A percentile compares a stretch with the other conserved stretches of the same genome.
These are phyloP conservation scores for Scomber scombrus DNA, from an alignment of 2,113 vertebrate species.

Conservation along the genomic window DNA sequence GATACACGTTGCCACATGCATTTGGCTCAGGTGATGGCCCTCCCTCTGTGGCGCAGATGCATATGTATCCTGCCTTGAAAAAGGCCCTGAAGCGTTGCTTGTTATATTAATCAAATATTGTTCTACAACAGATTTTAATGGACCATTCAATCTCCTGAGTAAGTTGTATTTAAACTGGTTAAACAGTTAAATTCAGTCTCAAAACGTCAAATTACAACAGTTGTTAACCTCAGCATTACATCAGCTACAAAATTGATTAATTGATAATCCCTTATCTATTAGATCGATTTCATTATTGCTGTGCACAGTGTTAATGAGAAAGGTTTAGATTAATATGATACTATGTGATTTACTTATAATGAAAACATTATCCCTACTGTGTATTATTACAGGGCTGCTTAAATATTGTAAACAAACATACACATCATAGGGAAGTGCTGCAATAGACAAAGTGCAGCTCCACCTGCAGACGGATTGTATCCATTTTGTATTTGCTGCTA, in stretches of 20 bases:
- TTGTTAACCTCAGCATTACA: background rate
- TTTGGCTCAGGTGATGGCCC: background rate
- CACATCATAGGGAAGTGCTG: background rate
- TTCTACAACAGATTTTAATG: background rate
- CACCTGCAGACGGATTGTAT: slow-evolving; percentile 23
- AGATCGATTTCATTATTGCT: background rate
- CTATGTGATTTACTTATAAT: background rate
- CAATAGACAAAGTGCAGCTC: background rate
- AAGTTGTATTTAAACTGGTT: background rate
- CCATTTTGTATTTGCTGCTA: background rate
- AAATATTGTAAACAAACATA: background rate
- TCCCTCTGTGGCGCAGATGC: slow-evolving; percentile 4
- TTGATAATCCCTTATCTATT: too few relatives aligned
- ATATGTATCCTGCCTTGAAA: background rate
- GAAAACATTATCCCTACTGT: background rate
- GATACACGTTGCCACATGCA: slow-evolving; percentile 2
- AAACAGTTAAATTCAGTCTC: background rate
- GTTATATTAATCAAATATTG: background rate
- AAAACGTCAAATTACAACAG: background rate
- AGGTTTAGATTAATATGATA: background rate
- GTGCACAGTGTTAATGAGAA: background rate
- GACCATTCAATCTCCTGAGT: too few relatives aligned
- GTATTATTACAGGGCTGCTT: background rate
- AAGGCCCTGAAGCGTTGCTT: too few relatives aligned
- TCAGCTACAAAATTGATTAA: background rate